phyloP scores from a whole-genome alignment of 2,888 invertebrate genomes.

The Ormia ochracea region DNA sequence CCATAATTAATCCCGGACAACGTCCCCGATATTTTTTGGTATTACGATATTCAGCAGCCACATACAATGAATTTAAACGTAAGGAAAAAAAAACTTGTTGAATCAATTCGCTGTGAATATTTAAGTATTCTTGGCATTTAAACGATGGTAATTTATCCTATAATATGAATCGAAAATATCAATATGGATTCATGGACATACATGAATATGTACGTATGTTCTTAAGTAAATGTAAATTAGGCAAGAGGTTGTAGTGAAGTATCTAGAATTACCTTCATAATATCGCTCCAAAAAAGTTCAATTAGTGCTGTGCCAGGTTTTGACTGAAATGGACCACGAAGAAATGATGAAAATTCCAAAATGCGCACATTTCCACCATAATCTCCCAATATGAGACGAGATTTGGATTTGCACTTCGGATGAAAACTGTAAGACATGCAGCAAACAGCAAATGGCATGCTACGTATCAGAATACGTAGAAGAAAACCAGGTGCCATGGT shows the following conservation, averaged over 20 bases:
- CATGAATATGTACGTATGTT: too few relatives aligned
- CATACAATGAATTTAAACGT: conserved; percentile 82
- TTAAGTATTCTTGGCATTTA: conserved; percentile 78
- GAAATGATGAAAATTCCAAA: conserved; percentile 80
- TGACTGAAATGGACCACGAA: conserved; percentile 85
- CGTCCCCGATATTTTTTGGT: conserved; percentile 73
- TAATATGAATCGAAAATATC: neutral
- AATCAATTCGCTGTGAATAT: conserved; percentile 83
- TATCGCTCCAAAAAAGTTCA: conserved; percentile 80
- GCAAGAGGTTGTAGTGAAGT: neutral
- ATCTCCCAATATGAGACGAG: conserved; percentile 84
- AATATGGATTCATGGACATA: too few relatives aligned
- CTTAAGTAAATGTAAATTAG: neutral
- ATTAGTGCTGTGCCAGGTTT: conserved; percentile 81
- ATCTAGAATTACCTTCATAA: conserved; percentile 77
- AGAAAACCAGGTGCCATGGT: conserved; percentile 85
- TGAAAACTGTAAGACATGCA: conserved; percentile 72
- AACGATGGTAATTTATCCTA: conserved; percentile 78
- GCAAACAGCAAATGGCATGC: conserved; percentile 76
- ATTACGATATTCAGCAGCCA: conserved; percentile 81
- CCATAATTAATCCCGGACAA: conserved; percentile 71
- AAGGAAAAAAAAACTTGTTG: conserved; percentile 83
- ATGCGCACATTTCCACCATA: conserved; percentile 84
- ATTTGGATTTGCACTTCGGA: conserved; percentile 66
- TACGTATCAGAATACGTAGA: conserved; percentile 83